Evolutionary conservation across 1,140 invertebrate species (phyloP).

Genomic region (Bombus soroeensis): DNA sequence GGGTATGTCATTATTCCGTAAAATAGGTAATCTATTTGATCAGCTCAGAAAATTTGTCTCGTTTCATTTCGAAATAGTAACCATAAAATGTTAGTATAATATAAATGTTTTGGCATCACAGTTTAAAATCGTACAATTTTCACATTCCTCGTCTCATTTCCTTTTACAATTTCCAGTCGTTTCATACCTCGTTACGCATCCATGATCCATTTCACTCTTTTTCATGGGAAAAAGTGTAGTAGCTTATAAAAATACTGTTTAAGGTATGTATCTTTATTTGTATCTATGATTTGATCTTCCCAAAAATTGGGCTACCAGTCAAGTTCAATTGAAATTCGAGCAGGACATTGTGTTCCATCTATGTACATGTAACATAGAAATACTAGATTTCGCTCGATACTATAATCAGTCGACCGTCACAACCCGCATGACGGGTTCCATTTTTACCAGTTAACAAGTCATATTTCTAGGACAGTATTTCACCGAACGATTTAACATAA

Average conservation of each 20-base stretch:
- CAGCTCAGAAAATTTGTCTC: constrained; percentile 58
- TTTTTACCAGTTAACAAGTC: constrained; percentile 17
- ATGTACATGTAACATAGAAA: constrained; percentile 56
- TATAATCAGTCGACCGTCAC: constrained; percentile 58
- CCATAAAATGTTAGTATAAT: constrained; percentile 70
- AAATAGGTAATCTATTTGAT: constrained; percentile 72
- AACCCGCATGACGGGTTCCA: constrained; percentile 58
- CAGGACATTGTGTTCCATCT: constrained; percentile 40
- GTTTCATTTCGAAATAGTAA: constrained; percentile 58
- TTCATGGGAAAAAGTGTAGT: constrained; percentile 56
- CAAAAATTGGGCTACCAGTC: constrained; percentile 42
- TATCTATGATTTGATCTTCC: constrained; percentile 33
- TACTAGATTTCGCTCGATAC: constrained; percentile 56
- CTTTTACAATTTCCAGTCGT: constrained; percentile 19
- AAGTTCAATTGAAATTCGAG: constrained; percentile 55
- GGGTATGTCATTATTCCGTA: constrained; percentile 74
- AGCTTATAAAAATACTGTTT: constrained; percentile 80
- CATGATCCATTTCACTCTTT: constrained; percentile 1
- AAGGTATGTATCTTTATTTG: constrained; percentile 60
- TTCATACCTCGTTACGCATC: constrained; percentile 5
- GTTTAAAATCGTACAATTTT: constrained; percentile 76
- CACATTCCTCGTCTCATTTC: not conserved
- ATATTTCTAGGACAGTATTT: constrained; percentile 85
- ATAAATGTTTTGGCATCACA: constrained; percentile 80
- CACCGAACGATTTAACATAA: constrained; percentile 92